phyloP scores from a whole-genome alignment of 1,140 invertebrate species.

The Drosophila kohkoa region DNA sequence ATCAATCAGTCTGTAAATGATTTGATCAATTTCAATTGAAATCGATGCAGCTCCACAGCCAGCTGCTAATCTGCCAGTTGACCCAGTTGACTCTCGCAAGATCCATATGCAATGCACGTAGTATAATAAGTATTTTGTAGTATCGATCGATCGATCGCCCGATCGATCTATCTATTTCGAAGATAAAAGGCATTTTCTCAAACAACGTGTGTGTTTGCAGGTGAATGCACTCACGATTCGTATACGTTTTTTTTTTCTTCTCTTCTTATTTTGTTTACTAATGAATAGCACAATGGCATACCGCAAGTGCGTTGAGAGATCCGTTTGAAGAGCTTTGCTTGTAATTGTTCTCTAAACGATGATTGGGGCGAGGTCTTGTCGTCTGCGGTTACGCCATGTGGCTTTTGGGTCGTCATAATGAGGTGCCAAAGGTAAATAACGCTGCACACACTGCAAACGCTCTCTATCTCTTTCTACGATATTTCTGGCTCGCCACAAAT shows the following conservation, averaged over 20 bases:
- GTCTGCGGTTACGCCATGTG: constrained; percentile 65
- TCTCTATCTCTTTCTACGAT: constrained; percentile 3
- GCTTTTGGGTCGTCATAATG: constrained; percentile 74
- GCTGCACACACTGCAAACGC: constrained; percentile 33
- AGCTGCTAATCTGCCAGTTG: constrained; percentile 70
- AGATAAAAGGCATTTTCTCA: constrained; percentile 21
- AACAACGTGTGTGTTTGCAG: constrained; percentile 36
- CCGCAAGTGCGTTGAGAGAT: constrained; percentile 46
- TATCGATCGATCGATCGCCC: constrained; percentile 3
- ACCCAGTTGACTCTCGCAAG: constrained; percentile 62
- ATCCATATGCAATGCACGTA: constrained; percentile 12
- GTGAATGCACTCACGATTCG: constrained; percentile 63
- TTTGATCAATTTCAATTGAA: constrained; percentile 58
- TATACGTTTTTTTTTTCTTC: constrained; percentile 24
- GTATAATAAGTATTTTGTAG: constrained; percentile 3
- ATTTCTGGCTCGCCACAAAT: constrained; percentile 41
- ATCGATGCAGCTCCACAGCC: constrained; percentile 52
- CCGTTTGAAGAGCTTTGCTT: constrained; percentile 60
- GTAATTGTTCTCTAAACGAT: constrained; percentile 80
- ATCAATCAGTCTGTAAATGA: constrained; percentile 68
- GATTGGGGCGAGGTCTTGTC: constrained; percentile 63
- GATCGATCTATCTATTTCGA: constrained; percentile 13
- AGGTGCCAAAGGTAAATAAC: constrained; percentile 73
- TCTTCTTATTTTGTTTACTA: constrained; percentile 75
- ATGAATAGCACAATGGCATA: constrained; percentile 69